These are phyloP conservation scores for Pseudopleuronectes americanus DNA, from an alignment of 2,797 vertebrate species.

Conservation along the genomic window DNA sequence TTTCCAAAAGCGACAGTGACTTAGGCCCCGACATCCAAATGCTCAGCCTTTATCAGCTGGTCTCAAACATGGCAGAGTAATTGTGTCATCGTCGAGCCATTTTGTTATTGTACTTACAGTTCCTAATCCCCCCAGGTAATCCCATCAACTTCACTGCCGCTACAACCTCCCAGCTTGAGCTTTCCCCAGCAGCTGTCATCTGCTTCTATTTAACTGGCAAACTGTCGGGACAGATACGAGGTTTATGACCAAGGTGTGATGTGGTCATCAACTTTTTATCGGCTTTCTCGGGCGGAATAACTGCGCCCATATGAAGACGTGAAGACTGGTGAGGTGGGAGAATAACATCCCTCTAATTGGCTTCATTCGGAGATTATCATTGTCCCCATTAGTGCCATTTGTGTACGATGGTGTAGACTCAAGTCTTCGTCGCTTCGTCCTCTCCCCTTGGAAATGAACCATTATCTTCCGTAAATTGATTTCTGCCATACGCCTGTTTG, in stretches of 20 bases:
- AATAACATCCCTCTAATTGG: constrained; percentile 78
- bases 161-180: constrained; percentile 55
- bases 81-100: constrained; percentile 73
- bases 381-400: constrained; percentile 81
- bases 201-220: constrained; percentile 57
- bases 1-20: constrained; percentile 51
- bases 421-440: constrained; percentile 74
- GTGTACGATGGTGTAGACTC: constrained; percentile 71
- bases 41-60: constrained; percentile 66
- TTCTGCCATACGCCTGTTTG: constrained; percentile 53
- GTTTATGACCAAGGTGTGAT: constrained; percentile 58
- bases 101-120: constrained; percentile 80
- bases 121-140: constrained; percentile 82
- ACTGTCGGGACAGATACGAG: constrained; percentile 54
- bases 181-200: constrained; percentile 71
- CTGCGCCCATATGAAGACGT: constrained; percentile 46
- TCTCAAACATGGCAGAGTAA: constrained; percentile 73
- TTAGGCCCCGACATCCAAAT: constrained; percentile 39
- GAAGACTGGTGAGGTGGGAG: constrained; percentile 64
- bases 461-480: constrained; percentile 81
- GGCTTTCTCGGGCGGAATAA: constrained; percentile 36
- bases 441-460: constrained; percentile 75
- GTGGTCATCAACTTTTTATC: constrained; percentile 57
- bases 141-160: constrained; percentile 72
- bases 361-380: constrained; percentile 81